Evolutionary conservation across 2,113 vertebrate species (phyloP).

Genomic region (Aptenodytes patagonicus): DNA sequence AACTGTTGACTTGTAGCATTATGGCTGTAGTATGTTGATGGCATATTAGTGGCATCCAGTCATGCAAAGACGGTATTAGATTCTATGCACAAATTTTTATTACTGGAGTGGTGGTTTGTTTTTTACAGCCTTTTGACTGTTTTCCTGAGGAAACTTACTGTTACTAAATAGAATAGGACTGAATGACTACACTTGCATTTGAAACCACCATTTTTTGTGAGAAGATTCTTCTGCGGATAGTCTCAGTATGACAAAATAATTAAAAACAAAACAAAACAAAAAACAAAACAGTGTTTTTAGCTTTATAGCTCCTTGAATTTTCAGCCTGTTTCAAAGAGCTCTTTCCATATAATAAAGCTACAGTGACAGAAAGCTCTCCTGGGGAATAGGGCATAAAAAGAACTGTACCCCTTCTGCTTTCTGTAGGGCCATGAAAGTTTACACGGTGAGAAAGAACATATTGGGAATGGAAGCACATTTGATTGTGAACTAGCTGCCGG

Average conservation of each 20-base stretch:
- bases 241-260: slow-evolving; percentile 1
- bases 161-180: slow-evolving; percentile 32
- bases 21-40: slow-evolving; percentile 55
- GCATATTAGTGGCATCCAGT: slow-evolving; percentile 52
- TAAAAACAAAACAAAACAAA: not conserved
- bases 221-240: not conserved
- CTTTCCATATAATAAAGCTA: slow-evolving; percentile 1
- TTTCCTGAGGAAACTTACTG: slow-evolving; percentile 53
- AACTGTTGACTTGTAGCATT: slow-evolving; percentile 42
- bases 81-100: slow-evolving; percentile 66
- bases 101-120: slow-evolving; percentile 31
- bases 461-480: not conserved
- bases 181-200: slow-evolving; percentile 18
- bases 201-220: slow-evolving; percentile 48
- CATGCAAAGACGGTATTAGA: slow-evolving; percentile 47
- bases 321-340: slow-evolving; percentile 53
- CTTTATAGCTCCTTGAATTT: slow-evolving; percentile 57
- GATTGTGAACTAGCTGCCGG: slow-evolving; percentile 10
- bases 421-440: slow-evolving; percentile 10
- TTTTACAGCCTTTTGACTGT: slow-evolving; percentile 49
- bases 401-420: slow-evolving; percentile 20
- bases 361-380: slow-evolving; percentile 25
- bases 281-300: slow-evolving; percentile 24
- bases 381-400: slow-evolving; percentile 1
- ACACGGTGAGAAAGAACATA: slow-evolving; percentile 5